A percentile compares a stretch with the other conserved stretches of the same genome.
Evolutionary conservation across 2,113 vertebrate species (phyloP).

Genomic region (Pseudorasbora parva): DNA sequence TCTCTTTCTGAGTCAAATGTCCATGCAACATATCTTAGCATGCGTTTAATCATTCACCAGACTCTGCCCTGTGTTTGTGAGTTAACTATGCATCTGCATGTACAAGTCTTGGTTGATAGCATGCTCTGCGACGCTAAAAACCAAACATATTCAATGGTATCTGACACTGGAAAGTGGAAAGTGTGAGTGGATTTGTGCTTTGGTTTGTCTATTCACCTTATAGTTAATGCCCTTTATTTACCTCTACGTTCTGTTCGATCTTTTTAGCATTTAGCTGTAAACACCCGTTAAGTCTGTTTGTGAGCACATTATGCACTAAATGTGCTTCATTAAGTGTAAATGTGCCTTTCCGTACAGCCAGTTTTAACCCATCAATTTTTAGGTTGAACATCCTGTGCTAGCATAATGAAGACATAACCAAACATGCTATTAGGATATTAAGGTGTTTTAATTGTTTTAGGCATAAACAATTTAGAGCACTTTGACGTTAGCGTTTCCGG

Average conservation of each 20-base stretch:
- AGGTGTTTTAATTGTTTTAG: conserved; percentile 7
- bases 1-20: conserved; percentile 11
- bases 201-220: not conserved
- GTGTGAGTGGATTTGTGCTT: not conserved
- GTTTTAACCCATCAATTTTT: not conserved
- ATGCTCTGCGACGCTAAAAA: not conserved
- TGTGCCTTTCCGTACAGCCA: conserved; percentile 3
- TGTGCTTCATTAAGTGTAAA: conserved; percentile 12
- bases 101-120: not conserved
- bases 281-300: not conserved
- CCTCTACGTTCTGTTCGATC: not conserved
- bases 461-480: not conserved
- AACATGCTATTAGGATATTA: conserved; percentile 12
- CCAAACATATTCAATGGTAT: not conserved
- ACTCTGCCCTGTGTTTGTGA: not conserved
- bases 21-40: not conserved
- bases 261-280: not conserved
- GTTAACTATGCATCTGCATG: too few species aligned
- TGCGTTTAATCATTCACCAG: conserved; percentile 32
- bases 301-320: not conserved
- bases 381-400: conserved; percentile 4
- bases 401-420: not conserved
- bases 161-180: not conserved
- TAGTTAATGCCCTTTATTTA: not conserved
- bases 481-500: not conserved